A percentile compares a stretch with the other conserved stretches of the same genome.
Conservation (phyloP, 2,113 vertebrate species). For the Cercopithecus mona region DNA sequence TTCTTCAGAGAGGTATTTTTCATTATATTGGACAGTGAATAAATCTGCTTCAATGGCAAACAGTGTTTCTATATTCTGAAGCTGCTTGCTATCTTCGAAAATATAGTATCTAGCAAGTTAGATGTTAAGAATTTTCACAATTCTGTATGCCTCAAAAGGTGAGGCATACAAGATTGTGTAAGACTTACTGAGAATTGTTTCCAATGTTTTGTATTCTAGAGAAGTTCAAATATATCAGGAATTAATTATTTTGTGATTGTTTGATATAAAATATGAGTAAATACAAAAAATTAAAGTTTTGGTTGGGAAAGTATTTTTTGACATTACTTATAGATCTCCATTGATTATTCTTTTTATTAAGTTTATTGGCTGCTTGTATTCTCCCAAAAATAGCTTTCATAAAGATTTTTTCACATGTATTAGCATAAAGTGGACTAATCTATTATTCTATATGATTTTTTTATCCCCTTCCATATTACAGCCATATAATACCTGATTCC, state of each 20-base stretch:
- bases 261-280: neutral
- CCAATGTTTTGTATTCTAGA: neutral
- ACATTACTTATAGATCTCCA: neutral
- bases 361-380: neutral
- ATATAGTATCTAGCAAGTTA: neutral
- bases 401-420: neutral
- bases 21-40: neutral
- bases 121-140: neutral
- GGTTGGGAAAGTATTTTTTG: neutral
- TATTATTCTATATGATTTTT: neutral
- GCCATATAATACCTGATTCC: neutral
- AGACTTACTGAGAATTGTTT: neutral
- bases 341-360: neutral
- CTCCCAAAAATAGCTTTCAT: neutral
- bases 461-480: neutral
- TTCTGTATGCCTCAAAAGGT: neutral
- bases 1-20: neutral
- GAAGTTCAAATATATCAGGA: neutral
- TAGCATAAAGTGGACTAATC: neutral
- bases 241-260: neutral
- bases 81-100: neutral
- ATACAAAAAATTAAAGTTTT: neutral
- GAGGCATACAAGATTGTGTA: neutral
- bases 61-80: neutral
- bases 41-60: neutral